Conservation (phyloP, 1,140 invertebrate species). For the Macrostomum lignano region DNA sequence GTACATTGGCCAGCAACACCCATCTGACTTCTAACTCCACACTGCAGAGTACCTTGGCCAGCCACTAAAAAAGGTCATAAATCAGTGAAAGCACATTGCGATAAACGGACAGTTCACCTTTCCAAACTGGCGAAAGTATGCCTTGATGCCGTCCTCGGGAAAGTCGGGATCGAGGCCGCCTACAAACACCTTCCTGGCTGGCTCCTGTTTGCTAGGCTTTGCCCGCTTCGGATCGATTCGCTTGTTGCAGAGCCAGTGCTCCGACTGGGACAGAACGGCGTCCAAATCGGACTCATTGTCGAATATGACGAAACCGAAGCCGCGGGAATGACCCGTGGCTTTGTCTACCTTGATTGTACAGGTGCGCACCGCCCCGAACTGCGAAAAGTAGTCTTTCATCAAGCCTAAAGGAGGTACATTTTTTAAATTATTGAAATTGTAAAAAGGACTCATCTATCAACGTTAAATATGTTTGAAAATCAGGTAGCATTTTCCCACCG, state of each 20-base stretch:
- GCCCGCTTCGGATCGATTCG: slow-evolving; percentile 17
- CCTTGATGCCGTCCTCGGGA: slow-evolving; percentile 14
- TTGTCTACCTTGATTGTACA: slow-evolving; percentile 4
- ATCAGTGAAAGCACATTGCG: no score
- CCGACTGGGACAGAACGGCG: slow-evolving; percentile 10
- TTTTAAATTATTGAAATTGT: no score
- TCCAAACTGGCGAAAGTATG: slow-evolving; percentile 18
- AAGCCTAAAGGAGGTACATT: no score
- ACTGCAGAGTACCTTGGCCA: no score
- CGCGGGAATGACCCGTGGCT: slow-evolving; percentile 1
- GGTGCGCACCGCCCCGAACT: slow-evolving; percentile 1
- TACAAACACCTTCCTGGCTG: slow-evolving; percentile 17
- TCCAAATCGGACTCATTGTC: not conserved
- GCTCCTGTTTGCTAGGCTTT: slow-evolving; percentile 12
- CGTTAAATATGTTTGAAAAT: no score
- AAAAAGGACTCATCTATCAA: no score
- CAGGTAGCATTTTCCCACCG: no score
- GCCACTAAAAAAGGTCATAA: no score
- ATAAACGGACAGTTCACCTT: no score
- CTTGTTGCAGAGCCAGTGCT: slow-evolving; percentile 16
- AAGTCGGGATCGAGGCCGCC: slow-evolving; percentile 13
- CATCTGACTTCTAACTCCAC: no score
- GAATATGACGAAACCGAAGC: slow-evolving; percentile 5
- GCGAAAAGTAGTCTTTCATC: slow-evolving; percentile 2
- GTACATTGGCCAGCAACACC: no score